Percentiles rank a stretch among this genome's conserved stretches.
Evolutionary conservation across 1,140 invertebrate species (phyloP).

Genomic region (Aphidius ervi): DNA sequence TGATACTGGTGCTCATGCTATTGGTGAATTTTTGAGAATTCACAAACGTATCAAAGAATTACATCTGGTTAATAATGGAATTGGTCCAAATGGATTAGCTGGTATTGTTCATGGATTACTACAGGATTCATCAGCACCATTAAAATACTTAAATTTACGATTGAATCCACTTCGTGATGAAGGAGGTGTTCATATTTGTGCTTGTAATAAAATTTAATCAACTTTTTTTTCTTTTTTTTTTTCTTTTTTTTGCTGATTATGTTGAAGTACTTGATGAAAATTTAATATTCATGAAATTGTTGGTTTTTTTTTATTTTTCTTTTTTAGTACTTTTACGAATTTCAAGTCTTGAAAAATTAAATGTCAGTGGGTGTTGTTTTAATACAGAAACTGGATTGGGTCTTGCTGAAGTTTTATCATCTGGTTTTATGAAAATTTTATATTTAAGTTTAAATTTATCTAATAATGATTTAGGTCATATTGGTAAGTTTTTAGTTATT

Average conservation of each 20-base stretch:
- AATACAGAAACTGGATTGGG: constrained; percentile 29
- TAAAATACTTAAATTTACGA: constrained; percentile 37
- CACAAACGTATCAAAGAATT: constrained; percentile 31
- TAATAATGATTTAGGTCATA: constrained; percentile 40
- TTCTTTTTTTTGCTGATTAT: neutral
- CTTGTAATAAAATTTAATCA: constrained; percentile 30
- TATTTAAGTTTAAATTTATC: constrained; percentile 34
- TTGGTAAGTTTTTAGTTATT: constrained; percentile 29
- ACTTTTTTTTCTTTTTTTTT: neutral
- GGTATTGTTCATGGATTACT: constrained; percentile 40
- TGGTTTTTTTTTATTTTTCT: too few species aligned
- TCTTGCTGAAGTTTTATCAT: constrained; percentile 35
- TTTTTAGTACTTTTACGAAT: constrained; percentile 35
- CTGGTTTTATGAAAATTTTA: constrained; percentile 25
- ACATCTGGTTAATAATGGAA: constrained; percentile 41
- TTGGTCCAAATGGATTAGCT: constrained; percentile 36
- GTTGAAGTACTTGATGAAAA: neutral
- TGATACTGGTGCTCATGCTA: constrained; percentile 37
- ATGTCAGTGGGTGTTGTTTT: constrained; percentile 41
- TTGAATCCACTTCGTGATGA: constrained; percentile 40
- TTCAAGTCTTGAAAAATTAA: constrained; percentile 34
- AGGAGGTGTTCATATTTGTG: constrained; percentile 37
- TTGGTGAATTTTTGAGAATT: constrained; percentile 39
- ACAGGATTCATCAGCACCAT: constrained; percentile 20
- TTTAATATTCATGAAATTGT: constrained; percentile 9